Evolutionary conservation across 2,797 vertebrate species (phyloP), one percentile per base, ranked within the genome.

Genomic region (Brachyalestes nurse): DNA sequence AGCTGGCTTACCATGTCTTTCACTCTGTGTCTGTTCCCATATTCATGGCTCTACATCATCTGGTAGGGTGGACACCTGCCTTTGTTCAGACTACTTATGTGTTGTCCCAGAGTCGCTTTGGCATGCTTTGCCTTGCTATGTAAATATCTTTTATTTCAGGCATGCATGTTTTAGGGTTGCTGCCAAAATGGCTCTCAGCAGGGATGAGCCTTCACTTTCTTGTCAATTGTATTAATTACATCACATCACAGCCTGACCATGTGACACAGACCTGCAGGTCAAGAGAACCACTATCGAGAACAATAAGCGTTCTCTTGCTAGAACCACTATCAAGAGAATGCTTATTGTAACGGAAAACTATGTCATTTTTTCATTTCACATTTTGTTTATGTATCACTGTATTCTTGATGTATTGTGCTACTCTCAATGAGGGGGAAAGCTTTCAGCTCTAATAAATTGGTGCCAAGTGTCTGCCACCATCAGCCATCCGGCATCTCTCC

Each of bases 211-310:
- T 38, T 12, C 86, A 84, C 79, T 88, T 88, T 88, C 86, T 87
- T 91, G 92, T 92, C 91, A 92, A 92, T 93, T 94, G 91, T 91
- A 92, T 92, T 94, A 94, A 95, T 93, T 94, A 90, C 90, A 87
- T 86, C 89, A 90, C 88, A 90, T 92, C 85, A 87, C 83, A 87
- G 87, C 86, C 72, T 61, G 87, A 87, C 83, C 86, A 80, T 80
- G 23, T 90, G 81, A 87, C 87, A 69, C 57, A 21, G 25, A 5
- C 55, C 51, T 23, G n/a, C 42, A 6, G 6, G 40, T 57, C 34
- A 65, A 42, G 51, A 60, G 60, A 57, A 19, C 66, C 0, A 9
- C 65, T 70, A 38, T 71, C 66, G 81, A n/a, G n/a, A n/a, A n/a
- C n/a, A n/a, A n/a, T n/a, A n/a, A n/a, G n/a, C n/a, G n/a, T n/a